Conservation (phyloP, 2,888 invertebrate species). For the Clusia tigrina region DNA sequence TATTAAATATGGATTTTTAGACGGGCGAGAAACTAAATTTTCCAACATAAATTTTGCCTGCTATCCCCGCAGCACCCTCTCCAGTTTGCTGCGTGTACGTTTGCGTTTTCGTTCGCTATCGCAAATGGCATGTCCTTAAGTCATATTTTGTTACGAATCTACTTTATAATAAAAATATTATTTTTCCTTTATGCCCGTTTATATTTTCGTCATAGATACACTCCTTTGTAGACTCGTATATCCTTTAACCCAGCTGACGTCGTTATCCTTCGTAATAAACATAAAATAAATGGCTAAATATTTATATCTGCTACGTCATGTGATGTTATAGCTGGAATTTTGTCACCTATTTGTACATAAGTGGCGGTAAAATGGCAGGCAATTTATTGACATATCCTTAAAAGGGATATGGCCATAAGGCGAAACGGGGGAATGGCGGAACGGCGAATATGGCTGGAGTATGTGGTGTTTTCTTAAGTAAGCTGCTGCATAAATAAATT, state of each 20-base stretch:
- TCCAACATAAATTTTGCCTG: no score
- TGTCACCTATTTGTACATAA: constrained; percentile 9
- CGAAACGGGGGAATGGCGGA: no score
- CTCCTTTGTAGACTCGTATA: not conserved
- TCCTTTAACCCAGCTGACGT: constrained; percentile 41
- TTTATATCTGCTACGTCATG: constrained; percentile 37
- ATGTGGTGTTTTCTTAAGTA: constrained; percentile 6
- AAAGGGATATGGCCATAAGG: not conserved
- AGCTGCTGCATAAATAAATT: not conserved
- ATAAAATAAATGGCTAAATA: constrained; percentile 56
- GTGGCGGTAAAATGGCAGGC: not conserved
- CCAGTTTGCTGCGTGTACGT: no score
- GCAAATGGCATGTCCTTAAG: constrained; percentile 36
- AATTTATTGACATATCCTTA: not conserved
- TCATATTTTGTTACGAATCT: constrained; percentile 39
- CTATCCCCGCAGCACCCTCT: no score
- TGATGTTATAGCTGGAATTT: not conserved
- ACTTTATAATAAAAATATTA: constrained; percentile 1
- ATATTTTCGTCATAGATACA: not conserved
- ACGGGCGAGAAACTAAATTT: no score
- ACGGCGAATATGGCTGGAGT: no score
- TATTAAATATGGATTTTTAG: no score
- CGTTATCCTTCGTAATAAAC: constrained; percentile 56
- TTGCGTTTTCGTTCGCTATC: constrained; percentile 37
- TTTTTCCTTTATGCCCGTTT: not conserved